These are phyloP conservation scores for Electrophaes corylata DNA, from an alignment of 2,888 invertebrate genomes.

Conservation along the genomic window DNA sequence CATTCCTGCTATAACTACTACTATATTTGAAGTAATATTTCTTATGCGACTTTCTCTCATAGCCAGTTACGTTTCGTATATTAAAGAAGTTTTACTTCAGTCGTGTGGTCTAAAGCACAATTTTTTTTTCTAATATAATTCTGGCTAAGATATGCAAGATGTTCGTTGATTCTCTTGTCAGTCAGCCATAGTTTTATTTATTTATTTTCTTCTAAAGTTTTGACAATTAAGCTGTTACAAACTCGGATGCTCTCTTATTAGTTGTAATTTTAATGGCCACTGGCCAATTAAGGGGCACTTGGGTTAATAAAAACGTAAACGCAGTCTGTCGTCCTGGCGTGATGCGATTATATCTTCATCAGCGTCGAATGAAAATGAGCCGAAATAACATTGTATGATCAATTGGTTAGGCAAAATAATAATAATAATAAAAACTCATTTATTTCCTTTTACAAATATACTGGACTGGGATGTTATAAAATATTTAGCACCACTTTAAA, in stretches of 20 bases:
- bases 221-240: conserved; percentile 21
- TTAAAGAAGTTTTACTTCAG: too few relatives aligned
- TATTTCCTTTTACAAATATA: too few relatives aligned
- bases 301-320: conserved; percentile 39
- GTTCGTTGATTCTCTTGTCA: too few relatives aligned
- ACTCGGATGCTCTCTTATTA: conserved; percentile 32
- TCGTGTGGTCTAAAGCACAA: too few relatives aligned
- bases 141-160: not conserved
- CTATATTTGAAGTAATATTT: too few relatives aligned
- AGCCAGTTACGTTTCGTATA: too few relatives aligned
- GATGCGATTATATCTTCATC: conserved; percentile 34
- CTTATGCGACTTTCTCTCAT: too few relatives aligned
- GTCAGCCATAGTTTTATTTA: too few relatives aligned
- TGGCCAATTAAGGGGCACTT: conserved; percentile 38
- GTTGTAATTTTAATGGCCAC: conserved; percentile 39
- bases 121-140: too few relatives aligned
- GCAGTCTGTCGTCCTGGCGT: conserved; percentile 16
- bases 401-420: not conserved
- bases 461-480: conserved; percentile 1
- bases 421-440: too few relatives aligned
- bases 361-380: conserved; percentile 6
- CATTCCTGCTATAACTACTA: too few relatives aligned
- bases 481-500: not conserved
- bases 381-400: not conserved
- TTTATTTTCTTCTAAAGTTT: not conserved